A percentile compares a stretch with the other conserved stretches of the same genome.
These are phyloP conservation scores for Stegostoma tigrinum DNA, from an alignment of 2,113 vertebrate species.

Conservation along the genomic window DNA sequence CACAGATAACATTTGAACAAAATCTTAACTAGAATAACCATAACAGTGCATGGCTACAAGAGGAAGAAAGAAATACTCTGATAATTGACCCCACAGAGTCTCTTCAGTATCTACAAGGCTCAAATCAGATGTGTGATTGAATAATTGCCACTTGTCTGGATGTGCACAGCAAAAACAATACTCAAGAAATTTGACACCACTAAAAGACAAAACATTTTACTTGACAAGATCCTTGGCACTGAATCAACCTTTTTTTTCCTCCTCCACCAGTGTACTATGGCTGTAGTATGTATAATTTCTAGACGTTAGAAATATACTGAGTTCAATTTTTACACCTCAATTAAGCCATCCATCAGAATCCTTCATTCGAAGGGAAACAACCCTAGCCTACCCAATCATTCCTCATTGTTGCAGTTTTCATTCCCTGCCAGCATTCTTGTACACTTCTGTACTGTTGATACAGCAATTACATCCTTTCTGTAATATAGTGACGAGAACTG, in stretches of 20 bases:
- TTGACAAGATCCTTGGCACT: background rate
- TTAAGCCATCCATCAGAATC: no score
- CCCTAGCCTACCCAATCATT: no score
- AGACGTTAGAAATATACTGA: no score
- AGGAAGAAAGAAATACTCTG: background rate
- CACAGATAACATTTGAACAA: background rate
- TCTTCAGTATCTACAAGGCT: background rate
- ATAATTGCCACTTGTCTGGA: background rate
- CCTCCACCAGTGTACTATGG: background rate
- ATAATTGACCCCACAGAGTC: background rate
- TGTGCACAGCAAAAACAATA: background rate
- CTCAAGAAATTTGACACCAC: background rate
- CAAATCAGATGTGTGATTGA: background rate
- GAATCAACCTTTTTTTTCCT: background rate
- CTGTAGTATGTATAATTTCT: background rate
- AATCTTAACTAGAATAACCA: background rate
- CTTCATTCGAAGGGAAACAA: no score
- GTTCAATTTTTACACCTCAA: no score
- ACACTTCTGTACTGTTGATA: no score
- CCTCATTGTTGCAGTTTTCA: no score
- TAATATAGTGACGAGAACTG: no score
- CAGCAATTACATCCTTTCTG: no score
- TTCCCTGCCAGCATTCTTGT: no score
- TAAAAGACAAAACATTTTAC: background rate
- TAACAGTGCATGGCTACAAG: background rate